Evolutionary conservation across 2,797 vertebrate genomes (phyloP), one percentile per base, ranked within the genome.

Genomic region (Semotilus atromaculatus): DNA sequence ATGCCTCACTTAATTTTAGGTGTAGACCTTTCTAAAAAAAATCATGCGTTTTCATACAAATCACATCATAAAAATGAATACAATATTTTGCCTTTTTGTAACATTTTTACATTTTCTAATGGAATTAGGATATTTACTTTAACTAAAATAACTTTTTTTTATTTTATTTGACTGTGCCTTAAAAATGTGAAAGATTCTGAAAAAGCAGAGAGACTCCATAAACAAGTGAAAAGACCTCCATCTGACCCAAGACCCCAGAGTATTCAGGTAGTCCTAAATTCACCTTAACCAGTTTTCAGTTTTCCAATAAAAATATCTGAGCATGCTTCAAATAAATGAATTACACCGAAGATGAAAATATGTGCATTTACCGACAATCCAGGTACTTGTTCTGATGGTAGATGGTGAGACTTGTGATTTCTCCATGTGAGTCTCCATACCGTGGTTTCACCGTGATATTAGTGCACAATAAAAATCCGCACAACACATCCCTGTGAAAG

Each of bases 331-430:
- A 51, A 34, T 21, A 21, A 23, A 51, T 31, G 0, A 31, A 73
- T 19, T 51, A 55, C 26, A 76, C 21, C 4, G 13, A n/a, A 58
- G 23, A 26, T 19, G 5, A 48, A 67, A 43, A 85, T 70, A 76
- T 18, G 29, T 68, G 60, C 31, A 70, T 90, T 92, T 81, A 99
- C 98, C 97, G 96, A 96, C 98, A 99, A 93, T 99, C 97, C 93
- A 99, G 90, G 88, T 98, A 99, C 93, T 96, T 94, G 95, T 96
- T 97, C 91, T 99, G 97, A 86, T 99, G 97, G 93, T 97, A 97
- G 93, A 99, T 95, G 60, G 97, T 98, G 90, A 97, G 94, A 88
- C 97, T 95, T 90, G 96, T 97, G 91, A 97, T 92, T 89, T 96
- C 97, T 2, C 97, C 97, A 72, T 95, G 96, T 51, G 97, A 93